phyloP scores from a whole-genome alignment of 1,140 invertebrate genomes.

The Drosophila sproati region DNA sequence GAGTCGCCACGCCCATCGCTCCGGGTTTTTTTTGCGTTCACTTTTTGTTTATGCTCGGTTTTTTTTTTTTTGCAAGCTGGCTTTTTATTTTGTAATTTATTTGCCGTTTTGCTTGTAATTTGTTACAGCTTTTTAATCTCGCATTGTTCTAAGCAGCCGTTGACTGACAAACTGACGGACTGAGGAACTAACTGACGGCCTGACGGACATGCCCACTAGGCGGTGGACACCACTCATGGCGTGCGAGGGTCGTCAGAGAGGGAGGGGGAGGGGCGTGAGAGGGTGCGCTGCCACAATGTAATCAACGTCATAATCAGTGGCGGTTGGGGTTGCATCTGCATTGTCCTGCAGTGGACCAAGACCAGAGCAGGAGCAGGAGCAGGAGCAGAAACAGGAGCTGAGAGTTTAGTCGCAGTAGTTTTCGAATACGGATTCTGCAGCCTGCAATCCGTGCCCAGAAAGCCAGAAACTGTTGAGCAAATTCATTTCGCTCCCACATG shows the following conservation, averaged over 20 bases:
- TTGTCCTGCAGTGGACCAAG: slow-evolving; percentile 17
- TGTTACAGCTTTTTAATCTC: slow-evolving; percentile 82
- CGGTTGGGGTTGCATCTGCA: slow-evolving; percentile 7
- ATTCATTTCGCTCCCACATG: slow-evolving; percentile 48
- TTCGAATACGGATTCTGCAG: not conserved
- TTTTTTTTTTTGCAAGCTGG: slow-evolving; percentile 39
- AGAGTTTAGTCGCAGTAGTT: slow-evolving; percentile 30
- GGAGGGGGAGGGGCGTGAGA: not conserved
- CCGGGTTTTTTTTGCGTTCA: slow-evolving; percentile 29
- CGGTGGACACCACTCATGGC: slow-evolving; percentile 15
- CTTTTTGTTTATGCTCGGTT: slow-evolving; percentile 16
- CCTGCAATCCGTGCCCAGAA: not conserved
- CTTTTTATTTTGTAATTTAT: slow-evolving; percentile 76
- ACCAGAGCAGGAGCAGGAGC: not conserved
- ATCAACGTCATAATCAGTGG: slow-evolving; percentile 42
- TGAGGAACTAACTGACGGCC: slow-evolving; percentile 23
- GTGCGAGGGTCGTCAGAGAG: not conserved
- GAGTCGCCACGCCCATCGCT: not conserved
- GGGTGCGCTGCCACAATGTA: slow-evolving; percentile 34
- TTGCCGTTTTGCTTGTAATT: slow-evolving; percentile 82
- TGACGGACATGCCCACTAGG: slow-evolving; percentile 9
- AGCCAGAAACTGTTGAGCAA: slow-evolving; percentile 50
- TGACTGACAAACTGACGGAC: slow-evolving; percentile 50
- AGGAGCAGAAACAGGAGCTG: slow-evolving; percentile 17
- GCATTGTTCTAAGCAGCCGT: slow-evolving; percentile 76